Evolutionary conservation across 2,113 vertebrate species (phyloP).

Genomic region (Hemicordylus capensis): DNA sequence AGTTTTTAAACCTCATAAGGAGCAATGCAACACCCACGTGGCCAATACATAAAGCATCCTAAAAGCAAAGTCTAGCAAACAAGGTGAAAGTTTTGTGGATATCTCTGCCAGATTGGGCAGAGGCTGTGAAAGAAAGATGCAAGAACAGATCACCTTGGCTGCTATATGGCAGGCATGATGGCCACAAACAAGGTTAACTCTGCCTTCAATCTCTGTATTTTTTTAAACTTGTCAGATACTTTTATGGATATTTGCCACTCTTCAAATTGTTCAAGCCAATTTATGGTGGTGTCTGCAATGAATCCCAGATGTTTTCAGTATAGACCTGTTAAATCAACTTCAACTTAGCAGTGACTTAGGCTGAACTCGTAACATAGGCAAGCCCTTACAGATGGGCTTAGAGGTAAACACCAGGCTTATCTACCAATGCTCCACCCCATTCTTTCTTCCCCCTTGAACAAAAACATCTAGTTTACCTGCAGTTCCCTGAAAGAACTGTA

Average conservation of each 20-base stretch:
- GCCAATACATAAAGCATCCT: not conserved
- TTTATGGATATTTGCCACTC: not conserved
- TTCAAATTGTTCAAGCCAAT: not conserved
- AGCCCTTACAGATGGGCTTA: not conserved
- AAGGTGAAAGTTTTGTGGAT: not conserved
- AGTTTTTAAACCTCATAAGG: not conserved
- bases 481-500: not conserved
- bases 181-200: not conserved
- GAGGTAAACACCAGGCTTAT: not conserved
- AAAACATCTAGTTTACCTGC: not conserved
- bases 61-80: not conserved
- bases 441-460: not conserved
- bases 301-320: constrained; percentile 4
- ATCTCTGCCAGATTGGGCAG: not conserved
- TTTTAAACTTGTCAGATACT: not conserved
- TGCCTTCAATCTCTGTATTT: not conserved
- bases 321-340: not conserved
- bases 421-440: not conserved
- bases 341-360: not conserved
- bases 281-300: not conserved
- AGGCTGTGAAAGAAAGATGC: not conserved
- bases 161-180: not conserved
- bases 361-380: not conserved
- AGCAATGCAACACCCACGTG: not conserved
- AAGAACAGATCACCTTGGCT: not conserved